Base-by-base conservation (phyloP, 1,140 invertebrate genomes). In the Colletes latitarsis region DNA sequence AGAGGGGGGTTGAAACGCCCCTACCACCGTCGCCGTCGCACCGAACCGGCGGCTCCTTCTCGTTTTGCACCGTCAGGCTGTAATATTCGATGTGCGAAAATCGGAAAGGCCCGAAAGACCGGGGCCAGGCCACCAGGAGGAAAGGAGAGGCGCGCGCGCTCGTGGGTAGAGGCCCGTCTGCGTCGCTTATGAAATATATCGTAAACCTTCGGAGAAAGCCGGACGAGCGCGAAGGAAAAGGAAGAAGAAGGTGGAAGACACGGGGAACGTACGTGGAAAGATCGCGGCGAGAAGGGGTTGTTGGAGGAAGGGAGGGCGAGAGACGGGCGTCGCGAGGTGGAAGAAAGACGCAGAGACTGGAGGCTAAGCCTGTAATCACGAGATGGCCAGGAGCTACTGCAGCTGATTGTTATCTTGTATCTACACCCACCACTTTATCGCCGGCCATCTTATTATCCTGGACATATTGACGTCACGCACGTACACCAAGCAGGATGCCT, bases 361-460 rank as follows among this genome's bases (percentile, higher is more conserved):
- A 84, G 89, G 88, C 89, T 92, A 92, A 92, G 91, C 90, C 91
- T 92, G 91, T 92, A 93, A 93, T 93, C 91, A 92, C 88, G 81
- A 92, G 91, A 93, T 92, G 92, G 92, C 92, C 91, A 92, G 92
- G 83, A 93, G 92, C 92, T 92, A 93, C 91, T 92, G 91, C 91
- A 91, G 91, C 90, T 91, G 92, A 93, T 93, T 93, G 91, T 93
- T 93, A 93, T 93, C 92, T 92, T 90, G 91, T 92, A 93, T 92
- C 91, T 93, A 93, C 92, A 93, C 92, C 92, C 92, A 93, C 91
- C 91, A 93, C 90, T 93, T 93, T 93, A 93, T 93, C 92, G 91
- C 88, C 89, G 89, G 90, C 90, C 90, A 92, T 93, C 91, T 93
- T 93, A 92, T 93, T 93, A 92, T 89, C 86, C 84, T 91, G 89